Evolutionary conservation across 2,113 vertebrate genomes (phyloP).

Genomic region (Passerina amoena): DNA sequence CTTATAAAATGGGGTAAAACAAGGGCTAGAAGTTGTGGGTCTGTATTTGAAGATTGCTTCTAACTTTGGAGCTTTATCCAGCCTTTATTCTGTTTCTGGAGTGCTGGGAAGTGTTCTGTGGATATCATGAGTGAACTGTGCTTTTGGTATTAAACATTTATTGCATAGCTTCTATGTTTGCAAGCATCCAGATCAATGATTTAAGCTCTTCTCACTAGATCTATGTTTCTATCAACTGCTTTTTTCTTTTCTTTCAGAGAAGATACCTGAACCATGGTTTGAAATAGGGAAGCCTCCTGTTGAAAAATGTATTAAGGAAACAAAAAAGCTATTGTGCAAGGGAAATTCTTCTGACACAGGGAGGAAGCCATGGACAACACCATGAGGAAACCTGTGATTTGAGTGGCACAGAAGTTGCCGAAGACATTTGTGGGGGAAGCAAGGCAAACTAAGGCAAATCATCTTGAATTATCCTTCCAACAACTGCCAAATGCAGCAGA

Average conservation of each 20-base stretch:
- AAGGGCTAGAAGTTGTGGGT: not conserved
- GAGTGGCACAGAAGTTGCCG: not conserved
- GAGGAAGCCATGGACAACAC: not conserved
- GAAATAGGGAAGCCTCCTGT: not conserved
- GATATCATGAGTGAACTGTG: not conserved
- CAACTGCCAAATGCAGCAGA: not conserved
- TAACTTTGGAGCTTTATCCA: not conserved
- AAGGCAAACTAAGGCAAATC: not conserved
- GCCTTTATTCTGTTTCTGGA: not conserved
- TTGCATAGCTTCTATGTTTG: not conserved
- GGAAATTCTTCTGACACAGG: not conserved
- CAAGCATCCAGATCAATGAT: not conserved
- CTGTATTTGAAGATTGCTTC: not conserved
- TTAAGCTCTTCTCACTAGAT: not conserved
- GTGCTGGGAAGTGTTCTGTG: not conserved
- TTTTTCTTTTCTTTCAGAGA: not conserved
- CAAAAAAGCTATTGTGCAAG: not conserved
- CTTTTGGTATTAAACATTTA: constrained; percentile 7
- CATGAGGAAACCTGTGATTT: not conserved
- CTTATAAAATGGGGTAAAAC: not conserved
- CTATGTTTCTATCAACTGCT: not conserved
- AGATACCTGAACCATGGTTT: not conserved
- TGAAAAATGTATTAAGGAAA: not conserved
- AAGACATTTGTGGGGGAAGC: not conserved
- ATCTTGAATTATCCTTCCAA: not conserved